phyloP scores from a whole-genome alignment of 2,888 invertebrate genomes.

The Ypsolopha scabrella region DNA sequence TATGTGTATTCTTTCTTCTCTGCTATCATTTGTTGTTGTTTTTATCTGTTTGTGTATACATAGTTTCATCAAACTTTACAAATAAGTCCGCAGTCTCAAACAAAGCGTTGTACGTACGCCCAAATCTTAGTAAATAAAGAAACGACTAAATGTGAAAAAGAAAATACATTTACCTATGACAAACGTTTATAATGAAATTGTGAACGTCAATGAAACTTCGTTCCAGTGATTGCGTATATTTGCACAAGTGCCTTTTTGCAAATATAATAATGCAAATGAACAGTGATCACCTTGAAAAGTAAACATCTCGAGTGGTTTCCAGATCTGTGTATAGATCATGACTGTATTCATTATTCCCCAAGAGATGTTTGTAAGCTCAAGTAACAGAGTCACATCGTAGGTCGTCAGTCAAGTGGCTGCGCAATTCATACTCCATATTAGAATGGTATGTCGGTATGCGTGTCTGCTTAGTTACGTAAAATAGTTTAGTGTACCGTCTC shows the following conservation, averaged over 20 bases:
- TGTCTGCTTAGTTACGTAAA: constrained; percentile 32
- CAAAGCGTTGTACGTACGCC: too few species aligned
- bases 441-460: constrained; percentile 49
- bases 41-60: too few species aligned
- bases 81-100: too few species aligned
- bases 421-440: constrained; percentile 50
- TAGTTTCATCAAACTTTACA: too few species aligned
- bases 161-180: not conserved
- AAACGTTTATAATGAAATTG: not conserved
- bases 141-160: too few species aligned
- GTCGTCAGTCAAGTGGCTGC: not conserved
- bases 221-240: constrained; percentile 26
- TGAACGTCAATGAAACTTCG: not conserved
- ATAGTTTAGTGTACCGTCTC: constrained; percentile 17
- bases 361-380: too few species aligned
- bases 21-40: too few species aligned
- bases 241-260: constrained; percentile 25
- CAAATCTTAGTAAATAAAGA: too few species aligned
- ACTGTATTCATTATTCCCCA: too few species aligned
- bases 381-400: not conserved
- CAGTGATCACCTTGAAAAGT: not conserved
- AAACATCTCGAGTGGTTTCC: not conserved
- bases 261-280: not conserved
- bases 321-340: not conserved
- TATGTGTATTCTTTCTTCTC: too few species aligned